A percentile compares a stretch with the other conserved stretches of the same genome.
Conservation (phyloP, 2,888 invertebrate genomes). For the Pandemis heparana region DNA sequence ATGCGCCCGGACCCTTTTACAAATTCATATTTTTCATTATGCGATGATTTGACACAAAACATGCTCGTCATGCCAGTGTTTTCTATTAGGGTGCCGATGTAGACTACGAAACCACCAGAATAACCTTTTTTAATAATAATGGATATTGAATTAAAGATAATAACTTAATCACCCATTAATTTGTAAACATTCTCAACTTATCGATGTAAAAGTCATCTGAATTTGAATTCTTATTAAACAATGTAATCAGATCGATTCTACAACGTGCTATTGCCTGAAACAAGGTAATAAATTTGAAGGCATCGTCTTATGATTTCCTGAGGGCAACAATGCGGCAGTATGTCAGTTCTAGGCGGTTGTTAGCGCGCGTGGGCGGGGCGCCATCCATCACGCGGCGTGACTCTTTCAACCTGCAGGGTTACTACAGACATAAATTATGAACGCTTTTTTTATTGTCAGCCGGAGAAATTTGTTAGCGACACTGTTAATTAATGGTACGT, state of each 20-base stretch:
- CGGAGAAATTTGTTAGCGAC: slow-evolving; percentile 78
- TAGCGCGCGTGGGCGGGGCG: slow-evolving; percentile 74
- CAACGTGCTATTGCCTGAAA: slow-evolving; percentile 49
- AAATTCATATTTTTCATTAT: slow-evolving; percentile 77
- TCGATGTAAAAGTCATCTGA: not conserved
- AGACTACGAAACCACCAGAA: slow-evolving; percentile 57
- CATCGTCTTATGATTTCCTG: slow-evolving; percentile 73
- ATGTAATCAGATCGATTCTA: slow-evolving; percentile 52
- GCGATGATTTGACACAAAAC: slow-evolving; percentile 78
- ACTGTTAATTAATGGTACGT: slow-evolving; percentile 77
- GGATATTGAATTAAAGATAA: not conserved
- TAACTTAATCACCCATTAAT: not conserved
- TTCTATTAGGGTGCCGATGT: slow-evolving; percentile 63
- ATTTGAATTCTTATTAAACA: slow-evolving; percentile 15
- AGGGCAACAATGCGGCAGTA: slow-evolving; percentile 73
- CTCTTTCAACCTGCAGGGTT: slow-evolving; percentile 83
- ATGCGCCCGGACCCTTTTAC: slow-evolving; percentile 61
- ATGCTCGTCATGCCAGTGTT: slow-evolving; percentile 69
- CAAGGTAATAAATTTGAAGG: slow-evolving; percentile 67
- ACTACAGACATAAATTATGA: slow-evolving; percentile 76
- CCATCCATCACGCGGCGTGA: slow-evolving; percentile 83
- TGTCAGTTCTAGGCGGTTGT: slow-evolving; percentile 79
- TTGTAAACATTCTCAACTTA: not conserved
- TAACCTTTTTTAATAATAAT: not conserved
- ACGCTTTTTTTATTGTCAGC: slow-evolving; percentile 74